Evolutionary conservation across 2,113 vertebrate genomes (phyloP).

Genomic region (Opisthocomus hoazin): DNA sequence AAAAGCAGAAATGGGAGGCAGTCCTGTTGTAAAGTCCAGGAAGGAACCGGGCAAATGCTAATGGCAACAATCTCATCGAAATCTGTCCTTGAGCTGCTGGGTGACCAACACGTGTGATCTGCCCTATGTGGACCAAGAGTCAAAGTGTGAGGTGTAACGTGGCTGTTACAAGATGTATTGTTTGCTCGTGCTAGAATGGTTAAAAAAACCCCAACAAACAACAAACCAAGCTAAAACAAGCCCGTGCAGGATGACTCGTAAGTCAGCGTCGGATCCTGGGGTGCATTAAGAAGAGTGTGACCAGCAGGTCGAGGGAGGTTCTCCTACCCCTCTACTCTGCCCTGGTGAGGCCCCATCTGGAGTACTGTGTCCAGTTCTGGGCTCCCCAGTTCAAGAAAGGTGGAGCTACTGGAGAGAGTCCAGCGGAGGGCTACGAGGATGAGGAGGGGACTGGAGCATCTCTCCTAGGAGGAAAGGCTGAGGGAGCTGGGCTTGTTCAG

Average conservation of each 20-base stretch:
- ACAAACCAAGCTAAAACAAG: not conserved
- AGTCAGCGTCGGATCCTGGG: not conserved
- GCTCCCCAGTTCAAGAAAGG: no score
- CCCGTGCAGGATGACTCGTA: not conserved
- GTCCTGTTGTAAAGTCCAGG: not conserved
- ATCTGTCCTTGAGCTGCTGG: not conserved
- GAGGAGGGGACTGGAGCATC: no score
- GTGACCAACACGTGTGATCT: not conserved
- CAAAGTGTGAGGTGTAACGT: not conserved
- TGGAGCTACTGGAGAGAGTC: no score
- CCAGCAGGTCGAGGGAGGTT: no score
- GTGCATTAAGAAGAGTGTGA: no score
- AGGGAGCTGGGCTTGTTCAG: no score
- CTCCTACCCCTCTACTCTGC: no score
- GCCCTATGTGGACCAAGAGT: not conserved
- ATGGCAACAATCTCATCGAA: not conserved
- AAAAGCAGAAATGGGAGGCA: slow-evolving; percentile 7
- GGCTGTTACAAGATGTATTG: not conserved
- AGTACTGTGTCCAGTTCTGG: no score
- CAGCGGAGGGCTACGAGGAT: no score
- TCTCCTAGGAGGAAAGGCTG: no score
- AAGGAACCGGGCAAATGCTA: not conserved
- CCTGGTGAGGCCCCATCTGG: no score
- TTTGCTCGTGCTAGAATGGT: not conserved
- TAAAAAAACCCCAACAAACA: not conserved